Evolutionary conservation across 2,888 invertebrate species (phyloP).

Genomic region (Napeogenes sylphis): DNA sequence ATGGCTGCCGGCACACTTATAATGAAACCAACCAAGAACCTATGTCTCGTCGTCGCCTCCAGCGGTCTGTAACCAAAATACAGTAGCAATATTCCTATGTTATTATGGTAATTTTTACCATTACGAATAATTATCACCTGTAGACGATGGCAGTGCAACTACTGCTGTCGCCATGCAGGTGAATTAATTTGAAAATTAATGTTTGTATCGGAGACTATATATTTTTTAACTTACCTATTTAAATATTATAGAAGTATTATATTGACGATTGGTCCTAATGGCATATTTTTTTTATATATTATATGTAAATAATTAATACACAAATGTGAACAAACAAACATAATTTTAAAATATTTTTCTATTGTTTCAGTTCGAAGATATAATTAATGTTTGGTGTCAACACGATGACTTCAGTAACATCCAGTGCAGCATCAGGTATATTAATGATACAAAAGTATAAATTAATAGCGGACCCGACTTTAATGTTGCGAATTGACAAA

Average conservation of each 20-base stretch:
- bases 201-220: no score
- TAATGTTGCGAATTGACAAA: no score
- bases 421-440: not conserved
- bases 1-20: constrained; percentile 38
- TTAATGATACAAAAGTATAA: not conserved
- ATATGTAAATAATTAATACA: no score
- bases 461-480: no score
- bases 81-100: constrained; percentile 14
- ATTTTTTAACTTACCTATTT: no score
- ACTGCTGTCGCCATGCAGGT: not conserved
- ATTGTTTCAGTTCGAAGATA: not conserved
- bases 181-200: no score
- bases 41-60: constrained; percentile 37
- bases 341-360: not conserved
- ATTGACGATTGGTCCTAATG: no score
- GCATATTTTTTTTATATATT: no score
- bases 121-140: constrained; percentile 12
- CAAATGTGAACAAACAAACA: no score
- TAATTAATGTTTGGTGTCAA: not conserved
- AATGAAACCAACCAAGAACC: constrained; percentile 57
- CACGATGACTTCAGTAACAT: not conserved
- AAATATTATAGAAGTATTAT: no score
- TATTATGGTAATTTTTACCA: constrained; percentile 11
- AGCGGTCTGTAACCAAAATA: constrained; percentile 15
- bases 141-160: constrained; percentile 2